Evolutionary conservation across 2,113 vertebrate species (phyloP).

Genomic region (Paedocypris sp.): DNA sequence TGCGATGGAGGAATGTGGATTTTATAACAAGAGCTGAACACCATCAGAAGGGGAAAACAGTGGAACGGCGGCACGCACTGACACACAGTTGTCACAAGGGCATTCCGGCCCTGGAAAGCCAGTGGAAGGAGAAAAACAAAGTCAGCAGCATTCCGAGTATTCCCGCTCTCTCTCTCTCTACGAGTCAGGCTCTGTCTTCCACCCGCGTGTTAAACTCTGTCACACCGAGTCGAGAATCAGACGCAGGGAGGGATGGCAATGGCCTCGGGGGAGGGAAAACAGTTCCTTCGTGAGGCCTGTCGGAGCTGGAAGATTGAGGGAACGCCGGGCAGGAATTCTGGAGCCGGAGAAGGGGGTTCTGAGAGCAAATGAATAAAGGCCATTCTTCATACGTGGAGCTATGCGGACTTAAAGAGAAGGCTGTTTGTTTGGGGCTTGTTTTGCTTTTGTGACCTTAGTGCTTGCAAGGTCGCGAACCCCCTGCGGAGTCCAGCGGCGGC

Average conservation of each 20-base stretch:
- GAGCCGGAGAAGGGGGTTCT: constrained; percentile 3
- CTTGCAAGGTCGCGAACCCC: constrained; percentile 24
- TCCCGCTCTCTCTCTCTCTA: neutral
- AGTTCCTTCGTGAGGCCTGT: constrained; percentile 19
- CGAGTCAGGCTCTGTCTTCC: too few species aligned
- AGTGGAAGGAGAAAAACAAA: constrained; percentile 23
- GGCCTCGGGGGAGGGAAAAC: constrained; percentile 1
- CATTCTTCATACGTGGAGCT: constrained; percentile 16
- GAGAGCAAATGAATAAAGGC: constrained; percentile 22
- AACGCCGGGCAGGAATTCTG: constrained; percentile 28
- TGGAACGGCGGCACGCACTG: neutral
- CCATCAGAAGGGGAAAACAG: neutral
- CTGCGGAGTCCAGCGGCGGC: constrained; percentile 3
- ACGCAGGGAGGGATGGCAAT: neutral
- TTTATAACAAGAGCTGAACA: constrained; percentile 9
- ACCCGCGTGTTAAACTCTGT: too few species aligned
- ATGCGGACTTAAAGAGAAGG: constrained; percentile 13
- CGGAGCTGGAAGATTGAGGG: constrained; percentile 25
- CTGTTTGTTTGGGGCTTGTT: constrained; percentile 25
- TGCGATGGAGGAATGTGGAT: constrained; percentile 5
- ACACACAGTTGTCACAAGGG: constrained; percentile 20
- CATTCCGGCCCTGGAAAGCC: constrained; percentile 20
- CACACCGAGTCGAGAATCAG: too few species aligned
- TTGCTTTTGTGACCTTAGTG: constrained; percentile 34
- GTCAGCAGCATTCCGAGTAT: constrained; percentile 16